These are phyloP conservation scores for Hoplodrina blanda DNA, from an alignment of 2,888 invertebrate species.

Conservation along the genomic window DNA sequence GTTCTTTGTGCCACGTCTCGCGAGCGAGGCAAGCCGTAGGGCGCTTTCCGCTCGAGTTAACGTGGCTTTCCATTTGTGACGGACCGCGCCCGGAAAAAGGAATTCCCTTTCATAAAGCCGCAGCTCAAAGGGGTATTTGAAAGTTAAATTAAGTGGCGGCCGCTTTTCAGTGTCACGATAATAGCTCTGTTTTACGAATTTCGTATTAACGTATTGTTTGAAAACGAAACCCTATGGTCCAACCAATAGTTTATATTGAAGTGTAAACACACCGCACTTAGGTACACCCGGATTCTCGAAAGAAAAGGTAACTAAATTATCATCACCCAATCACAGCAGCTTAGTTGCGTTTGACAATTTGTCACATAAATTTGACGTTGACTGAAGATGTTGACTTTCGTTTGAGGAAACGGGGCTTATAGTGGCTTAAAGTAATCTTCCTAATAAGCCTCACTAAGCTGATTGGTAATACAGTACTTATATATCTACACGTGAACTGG, in stretches of 20 bases:
- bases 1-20: slow-evolving; percentile 50
- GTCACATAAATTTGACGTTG: too few relatives aligned
- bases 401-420: too few relatives aligned
- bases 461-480: background rate
- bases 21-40: slow-evolving; percentile 40
- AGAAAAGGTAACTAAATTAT: too few relatives aligned
- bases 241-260: background rate
- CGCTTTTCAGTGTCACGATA: slow-evolving; percentile 48
- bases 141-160: slow-evolving; percentile 66
- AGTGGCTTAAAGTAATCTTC: slow-evolving; percentile 12
- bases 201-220: slow-evolving; percentile 33
- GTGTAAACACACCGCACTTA: background rate
- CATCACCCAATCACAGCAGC: too few relatives aligned
- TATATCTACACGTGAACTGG: background rate
- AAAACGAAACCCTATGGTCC: slow-evolving; percentile 22
- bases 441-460: slow-evolving; percentile 13
- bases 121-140: slow-evolving; percentile 64
- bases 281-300: too few relatives aligned
- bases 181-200: slow-evolving; percentile 44
- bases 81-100: slow-evolving; percentile 58
- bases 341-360: too few relatives aligned
- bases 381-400: too few relatives aligned
- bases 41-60: slow-evolving; percentile 56
- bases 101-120: slow-evolving; percentile 63
- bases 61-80: slow-evolving; percentile 60